Evolutionary conservation across 2,113 vertebrate species (phyloP), one percentile per base, ranked within the genome.

Genomic region (Poeciliopsis occidentalis): DNA sequence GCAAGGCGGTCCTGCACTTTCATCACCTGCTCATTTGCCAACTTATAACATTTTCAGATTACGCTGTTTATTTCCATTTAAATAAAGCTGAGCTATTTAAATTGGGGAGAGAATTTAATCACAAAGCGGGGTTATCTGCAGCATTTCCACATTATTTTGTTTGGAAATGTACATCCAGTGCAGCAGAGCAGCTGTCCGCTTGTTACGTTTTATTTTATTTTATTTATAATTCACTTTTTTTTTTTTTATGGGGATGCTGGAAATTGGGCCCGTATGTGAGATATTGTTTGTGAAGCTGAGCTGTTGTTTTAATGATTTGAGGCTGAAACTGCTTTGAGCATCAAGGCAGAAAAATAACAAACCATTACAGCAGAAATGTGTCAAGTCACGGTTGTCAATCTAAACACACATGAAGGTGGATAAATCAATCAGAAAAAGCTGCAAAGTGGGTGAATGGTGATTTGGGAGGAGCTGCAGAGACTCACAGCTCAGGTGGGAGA

Each of bases 21-120:
- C 88, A 91, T 90, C 90, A 71, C 60, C 22, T 47, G 47, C 87
- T 90, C 81, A 70, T 91, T 91, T 90, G 64, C 76, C 76, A 85
- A 85, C 84, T 81, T 86, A 74, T 67, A 85, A 79, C 77, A 72
- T 73, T 75, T 75, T 15, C 15, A 67, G 4, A 81, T 79, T 54
- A 66, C 22, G 62, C 64, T 54, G 84, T 88, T 86, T 90, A 90
- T 92, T 91, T 91, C 76, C 90, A 89, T 89, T 75, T 86, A 86
- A 91, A 93, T 91, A 90, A 88, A 91, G 78, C 76, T 69, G 79
- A 76, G 61, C 71, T 67, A 82, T 88, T 87, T 84, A 81, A 90
- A 89, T 82, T 79, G 64, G 76, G 77, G 61, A 62, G 76, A 74
- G 80, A 87, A 90, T 91, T 86, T 73, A 85, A 88, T 86, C 69